phyloP scores from a whole-genome alignment of 2,113 vertebrate species.

The Tyrannus savana region DNA sequence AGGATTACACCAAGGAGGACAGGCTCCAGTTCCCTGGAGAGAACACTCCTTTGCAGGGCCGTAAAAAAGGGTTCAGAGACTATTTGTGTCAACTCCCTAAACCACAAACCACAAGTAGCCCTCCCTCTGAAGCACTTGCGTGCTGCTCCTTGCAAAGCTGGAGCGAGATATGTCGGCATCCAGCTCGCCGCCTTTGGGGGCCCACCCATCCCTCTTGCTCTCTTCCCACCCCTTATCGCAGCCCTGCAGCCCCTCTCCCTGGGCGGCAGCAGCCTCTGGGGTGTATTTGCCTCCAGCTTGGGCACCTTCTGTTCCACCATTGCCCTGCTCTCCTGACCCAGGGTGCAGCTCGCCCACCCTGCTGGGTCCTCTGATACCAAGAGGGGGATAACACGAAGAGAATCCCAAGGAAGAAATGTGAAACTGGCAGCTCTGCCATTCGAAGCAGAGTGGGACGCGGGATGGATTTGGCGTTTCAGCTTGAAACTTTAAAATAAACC shows the following conservation, averaged over 20 bases:
- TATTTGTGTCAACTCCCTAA: slow-evolving; percentile 54
- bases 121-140: slow-evolving; percentile 19
- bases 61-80: slow-evolving; percentile 29
- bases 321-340: neutral
- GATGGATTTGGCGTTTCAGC: neutral
- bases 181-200: neutral
- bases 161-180: slow-evolving; percentile 33
- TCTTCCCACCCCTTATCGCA: slow-evolving; percentile 7
- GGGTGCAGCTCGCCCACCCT: neutral
- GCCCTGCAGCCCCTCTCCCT: slow-evolving; percentile 24
- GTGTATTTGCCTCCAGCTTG: neutral
- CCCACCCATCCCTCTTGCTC: slow-evolving; percentile 41
- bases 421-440: neutral
- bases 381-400: neutral
- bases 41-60: neutral
- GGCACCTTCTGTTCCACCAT: neutral
- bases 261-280: slow-evolving; percentile 21
- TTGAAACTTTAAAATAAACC: neutral
- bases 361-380: neutral
- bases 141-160: slow-evolving; percentile 38
- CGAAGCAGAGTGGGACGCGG: slow-evolving; percentile 3
- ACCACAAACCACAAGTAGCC: slow-evolving; percentile 50
- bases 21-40: neutral
- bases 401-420: neutral
- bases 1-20: neutral